A percentile compares a stretch with the other conserved stretches of the same genome.
phyloP scores from a whole-genome alignment of 1,140 invertebrate genomes.

The Heterodera schachtii region DNA sequence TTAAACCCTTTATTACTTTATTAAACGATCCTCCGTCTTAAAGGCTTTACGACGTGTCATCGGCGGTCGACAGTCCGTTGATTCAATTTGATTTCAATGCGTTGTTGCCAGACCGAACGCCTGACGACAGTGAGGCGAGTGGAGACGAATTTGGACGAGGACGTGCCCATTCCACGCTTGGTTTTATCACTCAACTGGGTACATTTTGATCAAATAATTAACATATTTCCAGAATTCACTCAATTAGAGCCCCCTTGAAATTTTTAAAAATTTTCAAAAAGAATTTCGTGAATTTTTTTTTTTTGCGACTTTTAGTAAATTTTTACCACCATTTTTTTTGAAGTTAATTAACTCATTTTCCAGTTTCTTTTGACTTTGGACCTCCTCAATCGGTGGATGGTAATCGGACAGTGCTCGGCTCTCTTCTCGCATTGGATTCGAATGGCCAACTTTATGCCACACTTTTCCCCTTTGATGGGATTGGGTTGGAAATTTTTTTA shows the following conservation, averaged over 20 bases:
- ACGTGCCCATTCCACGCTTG: slow-evolving; percentile 3
- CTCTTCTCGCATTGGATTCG: slow-evolving; percentile 16
- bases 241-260: not conserved
- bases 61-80: slow-evolving; percentile 3
- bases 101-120: slow-evolving; percentile 10
- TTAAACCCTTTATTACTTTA: not conserved
- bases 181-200: slow-evolving; percentile 27
- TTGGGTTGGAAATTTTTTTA: not conserved
- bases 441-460: slow-evolving; percentile 16
- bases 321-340: not conserved
- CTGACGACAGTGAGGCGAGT: slow-evolving; percentile 11
- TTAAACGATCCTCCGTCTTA: not conserved
- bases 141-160: slow-evolving; percentile 9
- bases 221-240: too few species aligned
- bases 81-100: slow-evolving; percentile 8
- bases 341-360: not conserved
- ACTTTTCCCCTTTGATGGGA: slow-evolving; percentile 5
- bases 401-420: not conserved
- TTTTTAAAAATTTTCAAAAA: not conserved
- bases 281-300: too few species aligned
- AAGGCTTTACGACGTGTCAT: slow-evolving; percentile 22
- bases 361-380: slow-evolving; percentile 32
- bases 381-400: not conserved
- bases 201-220: too few species aligned
- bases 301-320: too few species aligned